phyloP scores from a whole-genome alignment of 2,113 vertebrate genomes.

The Colossoma macropomum region DNA sequence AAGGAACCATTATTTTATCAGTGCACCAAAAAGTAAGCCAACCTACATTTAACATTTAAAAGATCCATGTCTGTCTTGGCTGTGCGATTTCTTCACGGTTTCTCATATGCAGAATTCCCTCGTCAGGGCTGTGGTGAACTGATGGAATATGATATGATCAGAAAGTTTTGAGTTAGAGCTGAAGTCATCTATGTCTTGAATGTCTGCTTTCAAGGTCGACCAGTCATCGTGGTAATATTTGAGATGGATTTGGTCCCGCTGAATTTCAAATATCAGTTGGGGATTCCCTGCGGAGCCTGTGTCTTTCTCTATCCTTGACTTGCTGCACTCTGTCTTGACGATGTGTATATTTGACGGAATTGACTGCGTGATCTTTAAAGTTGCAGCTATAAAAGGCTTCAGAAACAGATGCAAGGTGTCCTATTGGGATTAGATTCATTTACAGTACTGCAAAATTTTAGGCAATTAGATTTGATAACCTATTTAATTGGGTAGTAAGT shows the following conservation, averaged over 20 bases:
- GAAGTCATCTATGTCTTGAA: constrained; percentile 22
- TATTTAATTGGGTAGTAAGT: no score
- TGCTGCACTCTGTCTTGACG: constrained; percentile 17
- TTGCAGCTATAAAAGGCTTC: not conserved
- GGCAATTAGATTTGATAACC: no score
- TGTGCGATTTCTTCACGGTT: constrained; percentile 1
- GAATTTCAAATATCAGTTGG: constrained; percentile 57
- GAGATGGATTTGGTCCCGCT: constrained; percentile 41
- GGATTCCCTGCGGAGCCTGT: constrained; percentile 46
- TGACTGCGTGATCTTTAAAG: not conserved
- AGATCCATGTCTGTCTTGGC: not conserved
- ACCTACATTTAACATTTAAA: not conserved
- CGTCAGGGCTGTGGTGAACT: not conserved
- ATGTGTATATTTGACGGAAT: not conserved
- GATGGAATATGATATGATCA: not conserved
- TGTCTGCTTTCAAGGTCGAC: constrained; percentile 65
- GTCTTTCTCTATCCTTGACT: constrained; percentile 59
- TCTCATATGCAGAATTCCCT: not conserved
- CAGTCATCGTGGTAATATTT: constrained; percentile 25
- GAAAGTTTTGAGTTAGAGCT: not conserved
- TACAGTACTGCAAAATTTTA: not conserved
- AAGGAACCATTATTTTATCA: not conserved
- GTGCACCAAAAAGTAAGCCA: not conserved
- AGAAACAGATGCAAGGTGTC: not conserved
- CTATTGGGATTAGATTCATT: not conserved